phyloP scores from a whole-genome alignment of 1,140 invertebrate species.

The Rhopalosiphum padi region DNA sequence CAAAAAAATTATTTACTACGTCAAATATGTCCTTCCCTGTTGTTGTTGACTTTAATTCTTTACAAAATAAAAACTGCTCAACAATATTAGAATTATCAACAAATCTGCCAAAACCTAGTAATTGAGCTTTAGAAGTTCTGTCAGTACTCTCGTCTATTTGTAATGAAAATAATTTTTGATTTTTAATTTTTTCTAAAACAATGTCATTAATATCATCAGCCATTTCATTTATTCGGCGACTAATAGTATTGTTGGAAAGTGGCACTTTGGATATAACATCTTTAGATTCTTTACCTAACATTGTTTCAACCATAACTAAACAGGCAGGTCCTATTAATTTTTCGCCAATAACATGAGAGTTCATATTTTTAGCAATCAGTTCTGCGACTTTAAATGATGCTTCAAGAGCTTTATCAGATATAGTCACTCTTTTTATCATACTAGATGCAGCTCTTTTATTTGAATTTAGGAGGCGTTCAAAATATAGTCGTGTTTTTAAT shows the following conservation, averaged over 20 bases:
- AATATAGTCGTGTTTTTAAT: background rate
- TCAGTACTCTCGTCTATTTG: background rate
- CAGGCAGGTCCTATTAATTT: constrained; percentile 6
- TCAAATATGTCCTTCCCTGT: background rate
- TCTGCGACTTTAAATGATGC: background rate
- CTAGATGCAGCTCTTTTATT: background rate
- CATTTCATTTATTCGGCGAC: background rate
- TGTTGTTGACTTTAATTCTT: background rate
- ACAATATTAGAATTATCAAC: background rate
- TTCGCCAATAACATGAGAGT: background rate
- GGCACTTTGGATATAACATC: no score
- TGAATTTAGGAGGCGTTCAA: background rate
- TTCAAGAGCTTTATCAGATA: background rate
- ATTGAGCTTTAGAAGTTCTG: background rate
- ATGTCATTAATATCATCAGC: background rate
- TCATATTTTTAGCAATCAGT: background rate
- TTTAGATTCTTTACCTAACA: no score
- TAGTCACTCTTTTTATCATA: background rate
- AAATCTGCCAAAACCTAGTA: background rate
- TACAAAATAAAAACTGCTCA: background rate
- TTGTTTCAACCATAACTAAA: background rate
- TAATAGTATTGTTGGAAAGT: no score
- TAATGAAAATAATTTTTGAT: constrained; percentile 7
- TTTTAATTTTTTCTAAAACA: constrained; percentile 4
- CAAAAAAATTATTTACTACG: no score